Evolutionary conservation across 2,888 invertebrate species (phyloP), one percentile per base, ranked within the genome.

Genomic region (Cryptus armator): DNA sequence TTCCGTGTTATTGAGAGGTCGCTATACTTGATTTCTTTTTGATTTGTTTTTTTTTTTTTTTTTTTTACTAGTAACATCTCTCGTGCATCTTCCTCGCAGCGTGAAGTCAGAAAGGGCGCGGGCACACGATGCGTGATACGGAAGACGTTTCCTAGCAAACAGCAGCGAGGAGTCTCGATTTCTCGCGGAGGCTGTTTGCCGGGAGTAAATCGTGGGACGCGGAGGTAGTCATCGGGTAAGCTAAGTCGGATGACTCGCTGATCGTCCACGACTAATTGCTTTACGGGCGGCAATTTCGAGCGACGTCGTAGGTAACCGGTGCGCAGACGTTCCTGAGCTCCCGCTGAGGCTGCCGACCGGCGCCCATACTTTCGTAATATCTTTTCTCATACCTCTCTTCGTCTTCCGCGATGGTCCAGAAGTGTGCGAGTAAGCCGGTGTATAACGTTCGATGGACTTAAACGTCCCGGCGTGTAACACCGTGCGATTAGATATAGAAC

Each of bases 401-500:
- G 19, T n/a, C 59, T 24, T 66, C 37, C 10, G 75, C 67, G 10
- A 48, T 56, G 48, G 37, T 44, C 56, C 43, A 46, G 71, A 79
- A 59, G 29, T 59, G 79, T 46, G 37, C 72, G 62, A 75, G 68
- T 32, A 29, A 46, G 62, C 59, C 37, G 68, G 72, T n/a, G 14
- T 51, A 44, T 29, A 48, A 14, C 68, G 59, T 56, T 82, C 71
- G 64, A 59, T 76, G 76, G 76, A 48, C 67, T 76, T 67, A 71
- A 76, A 84, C 56, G 76, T 76, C 67, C 46, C 71, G 80, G 71
- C 59, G 82, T 72, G 77, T 72, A 83, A 76, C 75, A 70, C 75
- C 68, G 72, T 51, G 79, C 81, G 87, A 87, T 87, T 87, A 86
- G 87, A 86, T 84, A 81, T 83, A 80, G 82, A 75, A 84, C 67